These are phyloP conservation scores for Pogoniulus pusillus DNA, from an alignment of 2,797 vertebrate species.

Conservation along the genomic window DNA sequence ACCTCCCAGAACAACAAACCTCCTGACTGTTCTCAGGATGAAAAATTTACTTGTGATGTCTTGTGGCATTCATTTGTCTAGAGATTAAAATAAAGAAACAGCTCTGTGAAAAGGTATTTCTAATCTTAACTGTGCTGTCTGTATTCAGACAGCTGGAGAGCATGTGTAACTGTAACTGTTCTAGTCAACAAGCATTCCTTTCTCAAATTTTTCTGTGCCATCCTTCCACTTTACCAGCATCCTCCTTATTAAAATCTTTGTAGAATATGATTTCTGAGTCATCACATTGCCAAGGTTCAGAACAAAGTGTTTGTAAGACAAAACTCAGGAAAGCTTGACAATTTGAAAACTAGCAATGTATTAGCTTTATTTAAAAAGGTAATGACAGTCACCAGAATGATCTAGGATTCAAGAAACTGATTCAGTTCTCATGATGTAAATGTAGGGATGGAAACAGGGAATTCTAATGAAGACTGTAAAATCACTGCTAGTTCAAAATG, in stretches of 20 bases:
- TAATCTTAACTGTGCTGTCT: neutral
- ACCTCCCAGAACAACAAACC: neutral
- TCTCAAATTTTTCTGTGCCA: neutral
- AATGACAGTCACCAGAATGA: neutral
- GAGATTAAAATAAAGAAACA: neutral
- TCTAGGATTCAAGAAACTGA: neutral
- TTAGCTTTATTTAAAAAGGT: neutral
- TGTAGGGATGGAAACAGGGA: neutral
- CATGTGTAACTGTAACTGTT: neutral
- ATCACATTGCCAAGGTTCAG: conserved; percentile 9
- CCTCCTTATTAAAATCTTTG: neutral
- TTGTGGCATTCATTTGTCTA: neutral
- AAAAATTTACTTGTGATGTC: neutral
- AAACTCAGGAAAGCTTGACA: neutral
- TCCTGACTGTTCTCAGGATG: neutral
- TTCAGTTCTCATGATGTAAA: neutral
- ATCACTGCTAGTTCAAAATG: neutral
- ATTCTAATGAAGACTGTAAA: neutral
- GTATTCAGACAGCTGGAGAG: neutral
- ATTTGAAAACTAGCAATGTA: neutral
- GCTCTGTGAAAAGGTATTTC: neutral
- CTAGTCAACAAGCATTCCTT: neutral
- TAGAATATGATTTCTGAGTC: neutral
- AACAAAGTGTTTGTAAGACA: neutral
- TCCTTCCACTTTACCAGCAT: neutral